Base-by-base conservation (phyloP, 1,140 invertebrate genomes). In the Habropoda laboriosa region DNA sequence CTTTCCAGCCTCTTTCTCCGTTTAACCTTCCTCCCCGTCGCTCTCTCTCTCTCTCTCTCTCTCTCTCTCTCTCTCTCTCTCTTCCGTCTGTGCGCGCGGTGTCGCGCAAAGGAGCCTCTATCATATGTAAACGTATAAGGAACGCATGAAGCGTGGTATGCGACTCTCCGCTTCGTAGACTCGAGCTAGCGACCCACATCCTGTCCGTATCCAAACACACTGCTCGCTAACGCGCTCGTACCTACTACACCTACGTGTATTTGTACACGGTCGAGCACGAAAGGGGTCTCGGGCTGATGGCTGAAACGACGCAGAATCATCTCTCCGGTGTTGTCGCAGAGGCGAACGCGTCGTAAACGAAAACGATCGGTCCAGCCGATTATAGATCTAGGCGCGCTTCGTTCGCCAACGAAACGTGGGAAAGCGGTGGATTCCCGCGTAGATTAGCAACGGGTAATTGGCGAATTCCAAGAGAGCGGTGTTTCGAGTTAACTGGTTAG, bases 161-260 rank as follows among this genome's bases (percentile, higher is more conserved):
- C 83, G 78, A 87, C 83, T 87, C 86, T 85, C 82, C 79, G 83
- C 76, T 80, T 86, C 80, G 86, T 83, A 87, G 87, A 90, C 84
- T 86, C 85, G 80, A 86, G 86, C 86, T 81, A 89, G 89, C 89
- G 90, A 91, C 90, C 89, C 89, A 91, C 90, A 91, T 91, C 89
- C 87, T 84, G 82, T 74, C 53, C 81, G 85, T 81, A 83, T 88
- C 84, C 88, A 87, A 84, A 86, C 79, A 86, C 74, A 64, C 63
- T 40, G 77, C 78, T 78, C 82, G 80, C 49, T 55, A 72, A 81
- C 71, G 53, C 60, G 45, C 45, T 45, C 55, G 42, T 63, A 84
- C 78, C 53, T 72, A n/a, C n/a, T n/a, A 85, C 82, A 81, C 79
- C 68, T 79, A 55, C 32, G 64, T 60, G 35, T 27, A 60, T 80